phyloP scores from a whole-genome alignment of 2,797 vertebrate species.

The Gymnocypris eckloni region DNA sequence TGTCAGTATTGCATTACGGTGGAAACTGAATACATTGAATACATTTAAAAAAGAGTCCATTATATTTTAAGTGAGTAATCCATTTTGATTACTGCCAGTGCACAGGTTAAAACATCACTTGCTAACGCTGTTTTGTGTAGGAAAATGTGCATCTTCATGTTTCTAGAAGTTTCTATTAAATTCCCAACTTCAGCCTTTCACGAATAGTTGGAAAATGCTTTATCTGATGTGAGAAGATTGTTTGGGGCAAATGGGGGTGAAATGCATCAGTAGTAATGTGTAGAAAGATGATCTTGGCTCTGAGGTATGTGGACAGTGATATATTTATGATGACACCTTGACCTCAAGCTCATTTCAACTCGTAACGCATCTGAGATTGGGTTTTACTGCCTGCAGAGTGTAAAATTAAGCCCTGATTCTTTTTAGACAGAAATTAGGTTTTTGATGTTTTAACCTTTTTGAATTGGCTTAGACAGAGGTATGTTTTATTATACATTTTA shows the following conservation, averaged over 20 bases:
- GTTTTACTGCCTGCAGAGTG: conserved; percentile 72
- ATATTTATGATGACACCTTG: conserved; percentile 69
- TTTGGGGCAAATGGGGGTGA: conserved; percentile 31
- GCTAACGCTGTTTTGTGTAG: conserved; percentile 27
- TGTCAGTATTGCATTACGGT: conserved; percentile 68
- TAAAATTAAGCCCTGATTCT: conserved; percentile 42
- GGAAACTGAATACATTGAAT: conserved; percentile 58
- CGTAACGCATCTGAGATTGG: conserved; percentile 64
- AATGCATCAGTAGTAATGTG: conserved; percentile 53
- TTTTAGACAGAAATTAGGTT: neutral
- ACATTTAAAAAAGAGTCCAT: conserved; percentile 58
- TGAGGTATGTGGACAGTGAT: conserved; percentile 68
- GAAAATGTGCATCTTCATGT: conserved; percentile 44
- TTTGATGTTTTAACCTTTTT: neutral
- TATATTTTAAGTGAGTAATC: conserved; percentile 36
- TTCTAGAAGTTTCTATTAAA: conserved; percentile 50
- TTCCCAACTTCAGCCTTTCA: conserved; percentile 34
- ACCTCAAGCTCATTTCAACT: conserved; percentile 64
- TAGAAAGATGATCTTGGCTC: conserved; percentile 64
- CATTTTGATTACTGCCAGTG: conserved; percentile 48
- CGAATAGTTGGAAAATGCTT: conserved; percentile 44
- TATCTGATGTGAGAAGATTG: conserved; percentile 36
- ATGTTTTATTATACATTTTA: neutral
- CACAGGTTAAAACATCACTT: conserved; percentile 42
- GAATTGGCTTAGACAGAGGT: neutral